Evolutionary conservation across 2,888 invertebrate species (phyloP).

Genomic region (Pyralis farinalis): DNA sequence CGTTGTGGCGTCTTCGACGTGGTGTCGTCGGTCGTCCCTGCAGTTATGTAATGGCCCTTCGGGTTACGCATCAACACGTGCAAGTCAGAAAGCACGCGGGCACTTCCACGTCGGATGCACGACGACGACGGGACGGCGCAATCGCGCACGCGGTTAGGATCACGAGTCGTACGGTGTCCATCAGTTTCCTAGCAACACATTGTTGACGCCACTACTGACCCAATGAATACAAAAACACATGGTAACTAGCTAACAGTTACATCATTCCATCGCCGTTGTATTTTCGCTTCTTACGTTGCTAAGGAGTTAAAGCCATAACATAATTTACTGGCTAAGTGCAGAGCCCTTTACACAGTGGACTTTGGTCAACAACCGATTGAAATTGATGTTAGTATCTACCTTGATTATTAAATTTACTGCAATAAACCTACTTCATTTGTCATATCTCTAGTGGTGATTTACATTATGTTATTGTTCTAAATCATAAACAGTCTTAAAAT

Average conservation of each 20-base stretch:
- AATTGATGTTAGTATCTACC: slow-evolving; percentile 30
- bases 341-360: slow-evolving; percentile 22
- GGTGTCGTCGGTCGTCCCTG: slow-evolving; percentile 44
- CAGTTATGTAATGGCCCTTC: slow-evolving; percentile 70
- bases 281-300: slow-evolving; percentile 53
- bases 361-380: slow-evolving; percentile 24
- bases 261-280: slow-evolving; percentile 55
- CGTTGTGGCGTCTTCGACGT: slow-evolving; percentile 46
- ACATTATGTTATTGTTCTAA: not conserved
- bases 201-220: slow-evolving; percentile 75
- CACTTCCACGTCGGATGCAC: slow-evolving; percentile 65
- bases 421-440: slow-evolving; percentile 2
- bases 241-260: slow-evolving; percentile 67
- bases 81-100: slow-evolving; percentile 58
- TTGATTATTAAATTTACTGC: not conserved
- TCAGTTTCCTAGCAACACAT: slow-evolving; percentile 78
- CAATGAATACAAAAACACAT: slow-evolving; percentile 75
- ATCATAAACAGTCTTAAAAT: slow-evolving; percentile 13
- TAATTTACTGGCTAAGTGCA: slow-evolving; percentile 27
- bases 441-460: not conserved
- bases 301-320: slow-evolving; percentile 52
- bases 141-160: slow-evolving; percentile 37
- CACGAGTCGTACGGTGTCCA: slow-evolving; percentile 39
- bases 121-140: slow-evolving; percentile 34
- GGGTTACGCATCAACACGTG: slow-evolving; percentile 54